phyloP scores from a whole-genome alignment of 2,888 invertebrate genomes.

The Biston stratarius region DNA sequence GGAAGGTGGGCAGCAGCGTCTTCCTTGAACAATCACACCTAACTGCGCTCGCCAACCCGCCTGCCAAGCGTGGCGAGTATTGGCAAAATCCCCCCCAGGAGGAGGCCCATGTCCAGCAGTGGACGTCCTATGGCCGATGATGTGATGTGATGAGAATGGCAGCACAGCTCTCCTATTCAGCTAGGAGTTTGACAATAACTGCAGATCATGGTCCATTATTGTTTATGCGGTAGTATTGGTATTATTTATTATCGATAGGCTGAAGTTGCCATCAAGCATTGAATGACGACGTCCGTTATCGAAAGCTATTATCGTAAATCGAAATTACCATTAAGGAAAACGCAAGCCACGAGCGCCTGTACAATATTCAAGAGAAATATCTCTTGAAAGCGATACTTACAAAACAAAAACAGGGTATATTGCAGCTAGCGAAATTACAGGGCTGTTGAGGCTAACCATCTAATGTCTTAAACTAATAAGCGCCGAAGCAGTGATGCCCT shows the following conservation, averaged over 20 bases:
- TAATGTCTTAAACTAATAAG: no score
- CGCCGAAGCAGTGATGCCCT: no score
- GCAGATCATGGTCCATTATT: conserved; percentile 8
- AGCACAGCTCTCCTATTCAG: not conserved
- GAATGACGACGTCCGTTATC: conserved; percentile 56
- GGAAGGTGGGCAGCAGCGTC: no score
- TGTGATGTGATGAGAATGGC: not conserved
- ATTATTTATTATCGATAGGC: conserved; percentile 50
- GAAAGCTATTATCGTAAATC: conserved; percentile 67
- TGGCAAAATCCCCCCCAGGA: no score
- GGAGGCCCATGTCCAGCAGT: no score
- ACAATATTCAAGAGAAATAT: not conserved
- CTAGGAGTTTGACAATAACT: conserved; percentile 1
- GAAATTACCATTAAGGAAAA: conserved; percentile 59
- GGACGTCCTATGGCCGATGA: no score
- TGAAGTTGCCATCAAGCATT: conserved; percentile 45
- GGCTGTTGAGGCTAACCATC: no score
- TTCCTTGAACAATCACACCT: no score
- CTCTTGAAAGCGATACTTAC: not conserved
- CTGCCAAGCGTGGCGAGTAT: no score
- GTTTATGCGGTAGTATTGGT: conserved; percentile 11
- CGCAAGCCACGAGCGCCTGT: conserved; percentile 49
- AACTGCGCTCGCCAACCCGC: no score
- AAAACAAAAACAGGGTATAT: no score
- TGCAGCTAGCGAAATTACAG: no score